These are phyloP conservation scores for Tyrannus savana DNA, from an alignment of 2,113 vertebrate species.

Conservation along the genomic window DNA sequence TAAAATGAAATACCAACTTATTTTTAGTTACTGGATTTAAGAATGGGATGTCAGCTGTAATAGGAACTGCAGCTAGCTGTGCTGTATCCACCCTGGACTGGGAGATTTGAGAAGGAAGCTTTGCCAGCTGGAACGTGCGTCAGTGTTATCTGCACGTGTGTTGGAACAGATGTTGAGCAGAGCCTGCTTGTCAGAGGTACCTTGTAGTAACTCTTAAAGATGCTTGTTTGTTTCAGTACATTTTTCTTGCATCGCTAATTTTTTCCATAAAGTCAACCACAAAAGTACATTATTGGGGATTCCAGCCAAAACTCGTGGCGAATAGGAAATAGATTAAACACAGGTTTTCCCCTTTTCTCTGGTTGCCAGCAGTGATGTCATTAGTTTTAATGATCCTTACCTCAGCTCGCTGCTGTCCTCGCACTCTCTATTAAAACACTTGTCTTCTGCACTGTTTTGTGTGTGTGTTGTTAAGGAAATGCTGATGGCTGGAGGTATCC, in stretches of 20 bases:
- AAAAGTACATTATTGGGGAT: slow-evolving; percentile 69
- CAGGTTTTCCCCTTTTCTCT: slow-evolving; percentile 80
- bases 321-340: slow-evolving; percentile 80
- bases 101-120: not conserved
- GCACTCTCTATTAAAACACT: not conserved
- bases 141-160: slow-evolving; percentile 44
- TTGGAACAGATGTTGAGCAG: slow-evolving; percentile 60
- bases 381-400: slow-evolving; percentile 72
- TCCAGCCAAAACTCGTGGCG: slow-evolving; percentile 73
- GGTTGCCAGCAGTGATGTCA: slow-evolving; percentile 81
- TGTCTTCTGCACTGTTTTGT: slow-evolving; percentile 39
- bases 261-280: slow-evolving; percentile 77
- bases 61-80: not conserved
- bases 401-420: slow-evolving; percentile 55
- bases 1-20: slow-evolving; percentile 14
- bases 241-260: slow-evolving; percentile 69
- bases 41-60: not conserved
- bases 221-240: slow-evolving; percentile 52
- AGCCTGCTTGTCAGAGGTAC: slow-evolving; percentile 22
- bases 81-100: not conserved
- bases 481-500: slow-evolving; percentile 48
- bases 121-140: slow-evolving; percentile 19
- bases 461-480: slow-evolving; percentile 72
- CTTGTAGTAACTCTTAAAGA: slow-evolving; percentile 50
- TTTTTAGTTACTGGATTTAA: slow-evolving; percentile 49